Evolutionary conservation across 2,797 vertebrate genomes (phyloP), one percentile per base, ranked within the genome.

Genomic region (Typhlichthys eigenmanni): DNA sequence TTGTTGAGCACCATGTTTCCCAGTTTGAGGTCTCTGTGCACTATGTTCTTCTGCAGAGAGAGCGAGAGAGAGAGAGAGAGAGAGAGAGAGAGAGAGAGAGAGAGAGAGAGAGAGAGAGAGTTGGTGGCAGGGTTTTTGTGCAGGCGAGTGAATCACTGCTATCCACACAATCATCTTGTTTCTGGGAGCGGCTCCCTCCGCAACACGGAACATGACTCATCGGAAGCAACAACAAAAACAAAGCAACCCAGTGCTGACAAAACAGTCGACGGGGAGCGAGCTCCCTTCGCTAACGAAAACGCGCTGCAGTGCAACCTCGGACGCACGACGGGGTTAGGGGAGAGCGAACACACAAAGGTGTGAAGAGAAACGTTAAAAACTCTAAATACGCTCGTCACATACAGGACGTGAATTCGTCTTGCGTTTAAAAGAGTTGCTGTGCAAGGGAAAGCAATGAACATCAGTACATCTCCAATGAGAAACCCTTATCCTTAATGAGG

Each of bases 1-100:
- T 99, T 99, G 85, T 98, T 99, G 76, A 99, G 95, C 95, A 99
- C 98, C 98, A 99, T 99, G 89, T 99, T 99, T 85, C 98, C 98
- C 69, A 99, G 94, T 85, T 99, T 99, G 88, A 99, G 93, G 92
- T 99, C 98, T 93, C 98, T 93, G 89, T 99, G 97, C 78, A 99
- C 97, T 67, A 99, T 98, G 81, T 99, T 99, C 89, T 99, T 98
- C 97, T 99, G 92, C 57, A 91, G 87, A 74, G 76, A 50, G 29
- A 67, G 29, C 47, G 45, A 24, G 48, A 92, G 91, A 77, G 2
- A 60, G 16, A 47, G 16, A 14, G 11, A 50, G 29, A 67, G 29
- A 47, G 45, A 50, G 29, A 67, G 29, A 51, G 45, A 24, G 48
- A 92, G 91, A 77, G 2, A 60, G 16, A 47, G 16, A 14, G 11